These are phyloP conservation scores for Cinclus mexicanus DNA, from an alignment of 2,113 vertebrate species.

Conservation along the genomic window DNA sequence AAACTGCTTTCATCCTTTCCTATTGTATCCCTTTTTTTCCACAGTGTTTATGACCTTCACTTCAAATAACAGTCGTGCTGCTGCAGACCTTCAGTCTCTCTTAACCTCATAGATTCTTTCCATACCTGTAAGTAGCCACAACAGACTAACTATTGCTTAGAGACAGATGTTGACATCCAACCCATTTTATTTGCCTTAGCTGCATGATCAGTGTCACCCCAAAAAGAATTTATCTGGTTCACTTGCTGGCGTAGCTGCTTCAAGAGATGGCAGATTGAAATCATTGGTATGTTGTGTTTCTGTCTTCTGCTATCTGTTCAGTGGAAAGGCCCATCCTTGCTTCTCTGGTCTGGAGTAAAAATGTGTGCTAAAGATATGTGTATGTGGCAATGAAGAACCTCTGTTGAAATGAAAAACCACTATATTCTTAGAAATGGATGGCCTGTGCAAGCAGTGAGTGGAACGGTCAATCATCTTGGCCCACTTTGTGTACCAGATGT, in stretches of 20 bases:
- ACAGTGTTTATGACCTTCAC: not conserved
- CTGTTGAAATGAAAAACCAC: not conserved
- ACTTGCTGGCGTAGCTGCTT: not conserved
- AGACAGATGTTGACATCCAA: not conserved
- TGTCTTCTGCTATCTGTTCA: not conserved
- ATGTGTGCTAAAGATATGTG: not conserved
- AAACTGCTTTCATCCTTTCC: not conserved
- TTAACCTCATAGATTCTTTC: not conserved
- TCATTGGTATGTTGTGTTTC: not conserved
- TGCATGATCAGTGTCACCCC: not conserved
- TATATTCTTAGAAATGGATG: constrained; percentile 23
- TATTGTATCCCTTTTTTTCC: not conserved
- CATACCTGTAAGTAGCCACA: not conserved
- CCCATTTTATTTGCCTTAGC: not conserved
- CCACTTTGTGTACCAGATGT: not conserved
- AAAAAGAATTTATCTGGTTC: not conserved
- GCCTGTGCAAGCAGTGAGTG: not conserved
- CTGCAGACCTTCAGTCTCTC: not conserved
- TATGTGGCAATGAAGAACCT: not conserved
- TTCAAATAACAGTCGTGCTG: not conserved
- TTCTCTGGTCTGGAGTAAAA: not conserved
- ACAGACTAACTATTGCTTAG: not conserved
- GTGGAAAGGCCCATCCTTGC: not conserved
- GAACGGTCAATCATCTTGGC: not conserved
- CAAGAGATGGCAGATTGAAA: not conserved